A percentile compares a stretch with the other conserved stretches of the same genome.
Evolutionary conservation across 2,888 invertebrate species (phyloP).

Genomic region (Diogma glabrata): DNA sequence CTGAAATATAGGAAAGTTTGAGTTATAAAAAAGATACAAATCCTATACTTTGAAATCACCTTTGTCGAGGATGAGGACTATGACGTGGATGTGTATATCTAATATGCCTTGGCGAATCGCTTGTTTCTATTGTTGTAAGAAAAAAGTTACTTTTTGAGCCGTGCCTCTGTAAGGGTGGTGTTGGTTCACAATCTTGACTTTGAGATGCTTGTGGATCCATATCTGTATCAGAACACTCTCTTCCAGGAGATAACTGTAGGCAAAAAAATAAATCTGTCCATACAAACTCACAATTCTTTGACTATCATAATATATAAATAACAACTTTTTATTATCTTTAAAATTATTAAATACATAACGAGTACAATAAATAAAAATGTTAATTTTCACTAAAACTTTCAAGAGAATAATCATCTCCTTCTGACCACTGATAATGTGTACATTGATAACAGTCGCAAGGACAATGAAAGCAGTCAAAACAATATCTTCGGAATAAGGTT

Average conservation of each 20-base stretch:
- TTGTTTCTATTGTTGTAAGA: constrained; percentile 52
- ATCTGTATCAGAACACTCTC: constrained; percentile 72
- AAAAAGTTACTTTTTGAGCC: constrained; percentile 76
- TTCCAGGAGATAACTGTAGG: constrained; percentile 65
- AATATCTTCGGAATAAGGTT: too few species aligned
- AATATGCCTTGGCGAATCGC: constrained; percentile 42
- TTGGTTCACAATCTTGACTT: constrained; percentile 86
- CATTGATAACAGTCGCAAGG: constrained; percentile 8
- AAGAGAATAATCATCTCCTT: constrained; percentile 9
- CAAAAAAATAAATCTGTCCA: constrained; percentile 15
- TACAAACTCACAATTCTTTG: too few species aligned
- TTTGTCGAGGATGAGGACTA: constrained; percentile 70
- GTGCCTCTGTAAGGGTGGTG: constrained; percentile 74
- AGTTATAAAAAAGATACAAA: too few species aligned
- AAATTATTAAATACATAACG: constrained; percentile 6
- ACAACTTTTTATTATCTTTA: background rate
- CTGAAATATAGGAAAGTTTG: too few species aligned
- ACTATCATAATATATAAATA: background rate
- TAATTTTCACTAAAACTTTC: too few species aligned
- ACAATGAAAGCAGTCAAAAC: background rate
- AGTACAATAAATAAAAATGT: too few species aligned
- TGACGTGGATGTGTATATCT: constrained; percentile 46
- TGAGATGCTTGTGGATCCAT: constrained; percentile 84
- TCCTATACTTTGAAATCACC: constrained; percentile 32
- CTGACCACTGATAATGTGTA: background rate